Evolutionary conservation across 2,797 vertebrate species (phyloP), one percentile per base, ranked within the genome.

Genomic region (Oryzias dopingdopingensis): DNA sequence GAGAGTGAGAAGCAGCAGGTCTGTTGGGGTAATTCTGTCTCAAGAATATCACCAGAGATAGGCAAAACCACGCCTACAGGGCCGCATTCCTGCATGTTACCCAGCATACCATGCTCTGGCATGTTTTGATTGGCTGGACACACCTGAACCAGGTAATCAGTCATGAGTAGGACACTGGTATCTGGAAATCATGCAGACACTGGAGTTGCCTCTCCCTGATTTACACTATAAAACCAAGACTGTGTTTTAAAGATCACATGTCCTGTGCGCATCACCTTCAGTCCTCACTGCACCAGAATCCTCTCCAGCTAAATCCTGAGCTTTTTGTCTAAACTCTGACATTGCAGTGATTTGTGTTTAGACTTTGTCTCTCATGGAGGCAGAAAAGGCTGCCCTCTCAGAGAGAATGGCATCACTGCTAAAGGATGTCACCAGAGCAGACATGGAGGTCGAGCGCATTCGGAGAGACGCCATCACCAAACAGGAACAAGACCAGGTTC

Each of bases 1-100:
- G 92, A 95, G 68, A 89, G 64, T 4, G 83, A 91, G 63, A 94
- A 92, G 81, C 93, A 94, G 61, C 91, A 94, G 93, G 94, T 95
- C 52, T 63, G 77, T 62, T 47, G 50, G 5, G 26, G 26, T 29
- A 6, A 29, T 29, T 29, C 26, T 64, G 42, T 26, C 41, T 24
- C 12, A 37, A 12, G 8, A 52, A 61, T 56, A 22, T 47, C 26
- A 6, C 12, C 26, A 14, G 12, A 22, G 26, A 37, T 42, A 26
- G 42, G 49, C 47, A 17, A 7, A 14, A 42, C 42, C 6, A 42
- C 23, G 4, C 4, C 7, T 51, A 29, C 49, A 43, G 50, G 42
- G 24, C 16, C 42, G 20, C 20, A 22, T 22, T 22, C 20, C 20
- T 22, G 2, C 20, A 22, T 22, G 20, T 22, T 22, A 2, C 20